A percentile compares a stretch with the other conserved stretches of the same genome.
phyloP scores from a whole-genome alignment of 1,140 invertebrate genomes.

The Leptinotarsa lineolata region DNA sequence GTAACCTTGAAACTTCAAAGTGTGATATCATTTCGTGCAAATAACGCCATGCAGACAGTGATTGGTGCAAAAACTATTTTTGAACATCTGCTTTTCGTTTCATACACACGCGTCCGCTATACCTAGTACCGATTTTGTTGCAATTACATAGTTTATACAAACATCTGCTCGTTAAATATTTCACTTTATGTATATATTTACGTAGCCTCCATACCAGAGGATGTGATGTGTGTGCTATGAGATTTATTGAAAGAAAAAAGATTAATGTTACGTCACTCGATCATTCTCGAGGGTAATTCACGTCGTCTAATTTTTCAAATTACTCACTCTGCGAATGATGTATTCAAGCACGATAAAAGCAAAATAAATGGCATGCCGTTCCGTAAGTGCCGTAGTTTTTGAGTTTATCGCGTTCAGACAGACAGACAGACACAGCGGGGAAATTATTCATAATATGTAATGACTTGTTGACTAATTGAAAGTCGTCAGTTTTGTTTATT shows the following conservation, averaged over 20 bases:
- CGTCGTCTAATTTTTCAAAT: not conserved
- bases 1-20: not conserved
- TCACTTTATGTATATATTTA: not conserved
- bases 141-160: slow-evolving; percentile 4
- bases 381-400: no score
- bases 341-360: no score
- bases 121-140: slow-evolving; percentile 5
- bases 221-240: not conserved
- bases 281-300: not conserved
- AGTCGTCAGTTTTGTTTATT: no score
- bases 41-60: not conserved
- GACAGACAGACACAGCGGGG: no score
- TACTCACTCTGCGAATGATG: no score
- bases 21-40: not conserved
- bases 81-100: not conserved
- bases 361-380: no score
- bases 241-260: slow-evolving; percentile 6
- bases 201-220: slow-evolving; percentile 7
- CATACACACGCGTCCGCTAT: not conserved
- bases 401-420: no score
- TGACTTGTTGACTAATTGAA: no score
- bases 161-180: slow-evolving; percentile 3
- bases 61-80: slow-evolving; percentile 8
- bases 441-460: no score
- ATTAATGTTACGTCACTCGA: not conserved